These are phyloP conservation scores for Epistrophella euchroma DNA, from an alignment of 2,888 invertebrate species.

Conservation along the genomic window DNA sequence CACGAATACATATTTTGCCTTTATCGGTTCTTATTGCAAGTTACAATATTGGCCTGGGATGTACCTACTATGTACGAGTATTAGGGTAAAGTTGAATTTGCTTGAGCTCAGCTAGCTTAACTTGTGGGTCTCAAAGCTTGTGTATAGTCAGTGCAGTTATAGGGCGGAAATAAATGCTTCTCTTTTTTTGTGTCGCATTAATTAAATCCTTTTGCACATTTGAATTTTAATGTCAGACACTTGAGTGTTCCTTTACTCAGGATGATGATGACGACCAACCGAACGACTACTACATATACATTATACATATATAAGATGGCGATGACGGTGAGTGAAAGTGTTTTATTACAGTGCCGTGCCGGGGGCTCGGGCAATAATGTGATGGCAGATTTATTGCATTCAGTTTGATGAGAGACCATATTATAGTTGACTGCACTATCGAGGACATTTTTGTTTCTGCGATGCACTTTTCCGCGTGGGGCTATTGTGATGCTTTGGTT, in stretches of 20 bases:
- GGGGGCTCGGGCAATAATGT: slow-evolving; percentile 18
- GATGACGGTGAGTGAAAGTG: slow-evolving; percentile 58
- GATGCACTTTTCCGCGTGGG: slow-evolving; percentile 7
- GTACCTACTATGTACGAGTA: too few relatives aligned
- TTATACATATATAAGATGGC: background rate
- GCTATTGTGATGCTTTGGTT: slow-evolving; percentile 17
- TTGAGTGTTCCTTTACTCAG: slow-evolving; percentile 34
- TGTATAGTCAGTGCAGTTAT: too few relatives aligned
- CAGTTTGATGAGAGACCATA: slow-evolving; percentile 35
- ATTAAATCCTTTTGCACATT: slow-evolving; percentile 71
- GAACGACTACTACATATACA: background rate
- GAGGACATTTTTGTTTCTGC: slow-evolving; percentile 41
- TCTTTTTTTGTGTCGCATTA: slow-evolving; percentile 65
- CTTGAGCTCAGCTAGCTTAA: background rate
- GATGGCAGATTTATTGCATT: slow-evolving; percentile 59
- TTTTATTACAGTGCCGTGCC: slow-evolving; percentile 56
- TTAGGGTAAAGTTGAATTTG: background rate
- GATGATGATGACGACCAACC: slow-evolving; percentile 34
- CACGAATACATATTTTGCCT: background rate
- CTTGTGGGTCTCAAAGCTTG: background rate
- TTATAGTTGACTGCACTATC: slow-evolving; percentile 64
- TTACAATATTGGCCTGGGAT: background rate
- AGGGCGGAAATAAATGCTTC: slow-evolving; percentile 64
- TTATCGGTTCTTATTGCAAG: background rate
- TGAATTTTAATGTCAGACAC: slow-evolving; percentile 64